Evolutionary conservation across 1,140 invertebrate genomes (phyloP).

Genomic region (Tetranychus cinnabarinus): DNA sequence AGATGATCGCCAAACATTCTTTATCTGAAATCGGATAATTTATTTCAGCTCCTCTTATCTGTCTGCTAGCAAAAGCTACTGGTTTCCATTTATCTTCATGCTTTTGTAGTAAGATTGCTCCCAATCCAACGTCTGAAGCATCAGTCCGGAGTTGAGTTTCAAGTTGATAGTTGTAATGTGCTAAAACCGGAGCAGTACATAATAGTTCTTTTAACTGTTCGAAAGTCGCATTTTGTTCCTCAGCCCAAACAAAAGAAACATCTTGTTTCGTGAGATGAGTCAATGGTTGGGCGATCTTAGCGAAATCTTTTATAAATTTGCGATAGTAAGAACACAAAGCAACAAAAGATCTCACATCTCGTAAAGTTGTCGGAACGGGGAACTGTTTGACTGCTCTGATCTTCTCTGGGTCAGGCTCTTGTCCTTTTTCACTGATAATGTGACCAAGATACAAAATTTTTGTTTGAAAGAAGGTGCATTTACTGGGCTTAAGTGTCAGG

Average conservation of each 20-base stretch:
- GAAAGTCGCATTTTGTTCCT: too few species aligned
- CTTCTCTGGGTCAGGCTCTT: not conserved
- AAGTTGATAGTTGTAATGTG: too few species aligned
- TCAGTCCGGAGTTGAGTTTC: not conserved
- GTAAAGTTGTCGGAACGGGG: not conserved
- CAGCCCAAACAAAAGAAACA: too few species aligned
- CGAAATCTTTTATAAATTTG: not conserved
- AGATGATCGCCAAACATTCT: too few species aligned
- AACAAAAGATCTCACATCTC: not conserved
- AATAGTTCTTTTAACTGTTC: too few species aligned
- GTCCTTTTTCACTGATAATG: constrained; percentile 6
- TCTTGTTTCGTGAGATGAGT: not conserved
- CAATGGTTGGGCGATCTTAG: not conserved
- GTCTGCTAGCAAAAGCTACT: too few species aligned
- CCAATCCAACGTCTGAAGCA: not conserved
- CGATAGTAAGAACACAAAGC: not conserved
- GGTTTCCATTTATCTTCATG: too few species aligned
- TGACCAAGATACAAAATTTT: constrained; percentile 11
- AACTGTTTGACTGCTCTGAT: not conserved
- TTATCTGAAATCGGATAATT: too few species aligned
- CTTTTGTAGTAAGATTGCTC: not conserved
- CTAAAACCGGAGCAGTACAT: too few species aligned
- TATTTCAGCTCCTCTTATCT: too few species aligned
- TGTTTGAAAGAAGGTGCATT: constrained; percentile 8
- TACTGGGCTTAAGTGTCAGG: constrained; percentile 15